Conservation (phyloP, 2,888 invertebrate genomes). For the Caenorhabditis sp. region DNA sequence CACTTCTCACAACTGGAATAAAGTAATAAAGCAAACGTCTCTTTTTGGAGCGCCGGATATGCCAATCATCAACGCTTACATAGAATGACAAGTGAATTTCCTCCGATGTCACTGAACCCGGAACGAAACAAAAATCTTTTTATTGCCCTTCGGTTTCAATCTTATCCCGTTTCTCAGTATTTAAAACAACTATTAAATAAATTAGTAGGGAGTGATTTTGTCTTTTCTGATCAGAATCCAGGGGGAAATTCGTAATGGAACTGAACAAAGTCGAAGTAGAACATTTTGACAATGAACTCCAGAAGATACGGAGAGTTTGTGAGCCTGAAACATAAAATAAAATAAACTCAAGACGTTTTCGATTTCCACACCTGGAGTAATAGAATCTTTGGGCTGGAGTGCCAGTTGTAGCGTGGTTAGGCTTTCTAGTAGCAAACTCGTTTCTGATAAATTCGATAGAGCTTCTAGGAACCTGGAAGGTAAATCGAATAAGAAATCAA, state of each 20-base stretch:
- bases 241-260: constrained; percentile 67
- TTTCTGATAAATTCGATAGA: constrained; percentile 31
- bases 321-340: constrained; percentile 30
- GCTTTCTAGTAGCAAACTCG: constrained; percentile 10
- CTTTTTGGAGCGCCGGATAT: too few species aligned
- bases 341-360: not conserved
- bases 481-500: not conserved
- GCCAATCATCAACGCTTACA: too few species aligned
- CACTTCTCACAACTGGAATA: too few species aligned
- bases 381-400: constrained; percentile 36
- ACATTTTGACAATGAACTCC: constrained; percentile 74
- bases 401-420: constrained; percentile 23
- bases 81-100: too few species aligned
- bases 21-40: too few species aligned
- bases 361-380: constrained; percentile 26
- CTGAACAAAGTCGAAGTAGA: constrained; percentile 69
- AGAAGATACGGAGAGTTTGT: constrained; percentile 68
- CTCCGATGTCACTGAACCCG: too few species aligned
- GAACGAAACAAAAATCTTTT: too few species aligned
- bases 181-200: too few species aligned
- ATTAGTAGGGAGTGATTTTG: too few species aligned
- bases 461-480: constrained; percentile 35
- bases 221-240: constrained; percentile 48
- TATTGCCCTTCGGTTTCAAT: too few species aligned
- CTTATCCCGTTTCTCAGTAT: too few species aligned